Evolutionary conservation across 2,113 vertebrate genomes (phyloP), one percentile per base, ranked within the genome.

Genomic region (Antidorcas marsupialis): DNA sequence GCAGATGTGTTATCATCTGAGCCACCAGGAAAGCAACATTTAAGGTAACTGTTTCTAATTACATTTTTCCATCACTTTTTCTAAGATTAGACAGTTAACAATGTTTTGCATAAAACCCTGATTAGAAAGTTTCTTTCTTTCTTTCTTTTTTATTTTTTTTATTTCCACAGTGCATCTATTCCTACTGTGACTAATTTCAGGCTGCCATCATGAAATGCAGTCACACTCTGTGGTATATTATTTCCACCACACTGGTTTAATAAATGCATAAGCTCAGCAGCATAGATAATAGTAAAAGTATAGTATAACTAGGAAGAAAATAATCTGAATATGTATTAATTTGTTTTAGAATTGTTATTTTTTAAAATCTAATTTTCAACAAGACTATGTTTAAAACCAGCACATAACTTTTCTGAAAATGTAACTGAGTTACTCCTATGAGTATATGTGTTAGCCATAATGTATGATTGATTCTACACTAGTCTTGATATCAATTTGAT

Each of bases 401-500:
- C 8, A 2, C 15, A 19, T 36, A 23, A 33, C n/a, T 25, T 60
- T 36, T 74, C 71, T 45, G 62, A 45, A 81, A n/a, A 15, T 23
- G 9, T 39, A 78, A 28, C 60, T 25, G 36, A 23, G 36, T n/a
- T 43, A n/a, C 2, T 52, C 1, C 4, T 7, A 8, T 10, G 64
- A 67, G 33, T 9, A 4, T 12, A 3, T 21, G 1, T 15, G 25
- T n/a, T 43, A 55, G 2, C 33, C 28, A 28, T 5, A 21, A 6
- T 16, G 3, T 25, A 19, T 19, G 17, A 6, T 11, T 5, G 4
- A 23, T 36, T 74, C 23, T 39, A 21, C 0, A 6, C 19, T 10
- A 4, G 4, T n/a, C 5, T 57, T 79, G 87, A 57, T 33, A 14
- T 33, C 4, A n/a, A 2, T 16, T 85, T 23, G 16, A 4, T 45